phyloP scores from a whole-genome alignment of 2,113 vertebrate genomes.

The Alces alces region DNA sequence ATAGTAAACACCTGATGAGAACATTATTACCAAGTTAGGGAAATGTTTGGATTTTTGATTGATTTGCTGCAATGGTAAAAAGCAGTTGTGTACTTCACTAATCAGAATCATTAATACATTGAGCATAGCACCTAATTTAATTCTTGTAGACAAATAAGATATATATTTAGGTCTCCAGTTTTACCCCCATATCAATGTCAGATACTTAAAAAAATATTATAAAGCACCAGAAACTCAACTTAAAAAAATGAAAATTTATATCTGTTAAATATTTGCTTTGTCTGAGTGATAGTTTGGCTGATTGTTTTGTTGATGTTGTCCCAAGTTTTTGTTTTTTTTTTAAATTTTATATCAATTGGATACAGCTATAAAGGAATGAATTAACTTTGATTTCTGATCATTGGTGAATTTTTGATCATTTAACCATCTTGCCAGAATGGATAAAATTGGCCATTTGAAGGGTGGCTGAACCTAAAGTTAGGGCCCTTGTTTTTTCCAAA shows the following conservation, averaged over 20 bases:
- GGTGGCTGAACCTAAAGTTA: neutral
- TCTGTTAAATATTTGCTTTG: neutral
- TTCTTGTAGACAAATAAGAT: neutral
- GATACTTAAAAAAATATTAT: neutral
- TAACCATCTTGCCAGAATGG: neutral
- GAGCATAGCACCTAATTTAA: neutral
- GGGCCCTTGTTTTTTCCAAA: neutral
- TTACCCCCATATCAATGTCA: neutral
- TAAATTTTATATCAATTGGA: neutral
- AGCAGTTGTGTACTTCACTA: neutral
- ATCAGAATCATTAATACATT: neutral
- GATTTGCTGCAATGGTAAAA: neutral
- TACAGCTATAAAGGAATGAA: neutral
- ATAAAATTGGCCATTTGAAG: neutral
- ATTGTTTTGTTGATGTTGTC: neutral
- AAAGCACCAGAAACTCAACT: neutral
- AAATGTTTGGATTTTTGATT: neutral
- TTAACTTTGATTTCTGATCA: neutral
- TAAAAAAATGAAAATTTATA: neutral
- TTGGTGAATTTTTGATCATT: neutral
- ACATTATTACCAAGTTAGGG: neutral
- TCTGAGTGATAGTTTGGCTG: neutral
- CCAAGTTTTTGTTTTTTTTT: neutral
- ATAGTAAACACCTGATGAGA: neutral
- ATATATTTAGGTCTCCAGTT: neutral